Evolutionary conservation across 2,888 invertebrate genomes (phyloP).

Genomic region (Oligia latruncula): DNA sequence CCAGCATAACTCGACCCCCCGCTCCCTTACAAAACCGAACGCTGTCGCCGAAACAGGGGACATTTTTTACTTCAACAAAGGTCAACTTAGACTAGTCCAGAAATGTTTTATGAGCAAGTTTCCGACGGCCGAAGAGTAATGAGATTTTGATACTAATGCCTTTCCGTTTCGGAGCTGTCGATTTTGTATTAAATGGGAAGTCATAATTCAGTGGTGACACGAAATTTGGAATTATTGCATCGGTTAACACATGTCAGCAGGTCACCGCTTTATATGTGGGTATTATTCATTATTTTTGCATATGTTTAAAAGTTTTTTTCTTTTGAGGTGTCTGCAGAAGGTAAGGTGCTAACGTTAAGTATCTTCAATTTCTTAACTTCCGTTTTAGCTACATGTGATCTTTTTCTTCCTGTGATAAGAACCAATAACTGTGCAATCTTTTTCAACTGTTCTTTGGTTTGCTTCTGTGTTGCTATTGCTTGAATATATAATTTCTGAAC

Average conservation of each 20-base stretch:
- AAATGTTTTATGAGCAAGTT: constrained; percentile 87
- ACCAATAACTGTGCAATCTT: not conserved
- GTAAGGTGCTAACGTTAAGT: constrained; percentile 5
- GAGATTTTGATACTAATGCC: constrained; percentile 83
- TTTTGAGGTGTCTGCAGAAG: constrained; percentile 7
- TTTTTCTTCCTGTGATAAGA: not conserved
- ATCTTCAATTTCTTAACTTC: no score
- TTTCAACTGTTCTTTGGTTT: not conserved
- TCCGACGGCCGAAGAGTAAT: constrained; percentile 82
- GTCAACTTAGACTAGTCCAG: constrained; percentile 72
- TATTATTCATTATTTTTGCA: constrained; percentile 47
- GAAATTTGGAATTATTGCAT: constrained; percentile 58
- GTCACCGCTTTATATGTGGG: constrained; percentile 7
- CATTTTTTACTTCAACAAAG: constrained; percentile 56
- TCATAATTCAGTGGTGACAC: constrained; percentile 61
- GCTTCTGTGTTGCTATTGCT: not conserved
- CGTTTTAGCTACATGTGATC: not conserved
- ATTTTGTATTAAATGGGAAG: constrained; percentile 66
- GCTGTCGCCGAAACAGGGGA: constrained; percentile 46
- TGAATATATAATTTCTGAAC: not conserved
- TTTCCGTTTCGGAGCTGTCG: constrained; percentile 67
- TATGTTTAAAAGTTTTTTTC: constrained; percentile 15
- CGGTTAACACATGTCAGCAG: constrained; percentile 55
- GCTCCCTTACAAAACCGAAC: constrained; percentile 63
- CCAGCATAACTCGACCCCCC: constrained; percentile 74